Percentiles rank a stretch among this genome's conserved stretches.
phyloP scores from a whole-genome alignment of 2,888 invertebrate genomes.

The Eupithecia pulchellata region DNA sequence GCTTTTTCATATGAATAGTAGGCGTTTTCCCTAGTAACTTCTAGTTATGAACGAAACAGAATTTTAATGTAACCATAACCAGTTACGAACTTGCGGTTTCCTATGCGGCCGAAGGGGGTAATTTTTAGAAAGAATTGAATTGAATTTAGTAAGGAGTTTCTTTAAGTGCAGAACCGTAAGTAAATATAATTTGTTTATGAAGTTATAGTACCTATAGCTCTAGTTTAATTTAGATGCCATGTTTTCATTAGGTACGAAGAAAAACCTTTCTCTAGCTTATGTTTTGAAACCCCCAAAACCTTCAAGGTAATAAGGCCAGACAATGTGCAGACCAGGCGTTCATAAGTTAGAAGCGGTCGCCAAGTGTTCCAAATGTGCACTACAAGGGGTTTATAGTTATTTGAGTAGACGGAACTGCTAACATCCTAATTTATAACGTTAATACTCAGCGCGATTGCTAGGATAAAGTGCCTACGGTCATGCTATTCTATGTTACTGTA shows the following conservation, averaged over 20 bases:
- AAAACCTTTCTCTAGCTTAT: background rate
- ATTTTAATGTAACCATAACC: too few relatives aligned
- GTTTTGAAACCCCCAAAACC: background rate
- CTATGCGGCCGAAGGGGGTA: too few relatives aligned
- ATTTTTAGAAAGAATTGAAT: too few relatives aligned
- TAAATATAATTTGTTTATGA: too few relatives aligned
- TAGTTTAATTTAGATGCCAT: background rate
- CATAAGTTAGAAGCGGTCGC: slow-evolving; percentile 32
- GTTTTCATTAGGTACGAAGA: background rate
- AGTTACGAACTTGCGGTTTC: too few relatives aligned
- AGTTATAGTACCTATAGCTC: too few relatives aligned
- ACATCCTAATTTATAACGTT: slow-evolving; percentile 84
- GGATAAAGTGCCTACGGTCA: slow-evolving; percentile 7
- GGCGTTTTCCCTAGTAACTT: too few relatives aligned
- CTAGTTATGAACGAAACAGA: too few relatives aligned
- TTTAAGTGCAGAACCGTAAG: too few relatives aligned
- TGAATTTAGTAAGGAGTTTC: too few relatives aligned
- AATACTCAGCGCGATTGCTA: slow-evolving; percentile 74
- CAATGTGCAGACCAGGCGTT: slow-evolving; percentile 49
- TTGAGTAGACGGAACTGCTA: slow-evolving; percentile 75
- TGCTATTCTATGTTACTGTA: slow-evolving; percentile 11
- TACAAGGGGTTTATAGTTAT: slow-evolving; percentile 74
- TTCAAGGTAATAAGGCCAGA: slow-evolving; percentile 32
- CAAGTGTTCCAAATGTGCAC: slow-evolving; percentile 78
- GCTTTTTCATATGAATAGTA: too few relatives aligned